These are phyloP conservation scores for Lasioglossum lativentre DNA, from an alignment of 2,888 invertebrate species.

Conservation along the genomic window DNA sequence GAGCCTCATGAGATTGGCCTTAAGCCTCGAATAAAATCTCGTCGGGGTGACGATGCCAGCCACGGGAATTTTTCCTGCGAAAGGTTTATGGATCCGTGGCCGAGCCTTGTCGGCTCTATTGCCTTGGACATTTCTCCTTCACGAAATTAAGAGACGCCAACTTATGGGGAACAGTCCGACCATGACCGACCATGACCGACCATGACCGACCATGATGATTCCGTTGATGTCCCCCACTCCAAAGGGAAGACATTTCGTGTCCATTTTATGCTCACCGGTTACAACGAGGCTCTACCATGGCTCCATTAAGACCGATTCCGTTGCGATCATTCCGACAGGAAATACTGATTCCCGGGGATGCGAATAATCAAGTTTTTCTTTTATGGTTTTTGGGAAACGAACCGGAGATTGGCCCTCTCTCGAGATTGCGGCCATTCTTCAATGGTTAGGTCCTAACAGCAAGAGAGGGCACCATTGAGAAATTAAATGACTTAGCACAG, in stretches of 20 bases:
- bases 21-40: conserved; percentile 63
- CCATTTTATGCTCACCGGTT: conserved; percentile 11
- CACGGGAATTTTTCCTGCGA: conserved; percentile 29
- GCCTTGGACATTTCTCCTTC: conserved; percentile 24
- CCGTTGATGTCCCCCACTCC: neutral
- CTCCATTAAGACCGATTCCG: conserved; percentile 9
- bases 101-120: conserved; percentile 16
- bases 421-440: neutral
- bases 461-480: neutral
- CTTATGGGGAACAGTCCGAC: neutral
- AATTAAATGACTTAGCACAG: neutral
- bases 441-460: neutral
- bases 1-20: conserved; percentile 53
- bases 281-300: neutral
- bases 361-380: conserved; percentile 36
- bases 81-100: conserved; percentile 44
- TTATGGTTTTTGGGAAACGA: conserved; percentile 1
- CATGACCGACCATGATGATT: neutral
- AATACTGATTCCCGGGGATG: conserved; percentile 17
- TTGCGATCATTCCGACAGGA: neutral
- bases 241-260: neutral
- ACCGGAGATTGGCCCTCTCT: neutral
- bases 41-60: conserved; percentile 21
- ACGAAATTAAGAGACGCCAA: conserved; percentile 46
- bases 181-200: neutral